Conservation (phyloP, 2,888 invertebrate species). For the Dermolepida albohirtum region DNA sequence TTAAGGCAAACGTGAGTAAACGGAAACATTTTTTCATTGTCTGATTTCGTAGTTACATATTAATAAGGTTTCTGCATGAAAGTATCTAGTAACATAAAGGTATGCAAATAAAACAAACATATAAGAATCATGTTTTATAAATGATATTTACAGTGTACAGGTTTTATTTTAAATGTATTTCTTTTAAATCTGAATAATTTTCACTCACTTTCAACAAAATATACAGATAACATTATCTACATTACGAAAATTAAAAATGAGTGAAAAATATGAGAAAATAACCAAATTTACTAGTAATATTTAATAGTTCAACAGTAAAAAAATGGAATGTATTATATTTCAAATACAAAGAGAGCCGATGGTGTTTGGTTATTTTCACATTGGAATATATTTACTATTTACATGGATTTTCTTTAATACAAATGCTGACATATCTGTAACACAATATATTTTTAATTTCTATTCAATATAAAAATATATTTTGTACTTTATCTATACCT, state of each 20-base stretch:
- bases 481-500: slow-evolving; percentile 50
- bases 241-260: slow-evolving; percentile 48
- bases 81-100: no score
- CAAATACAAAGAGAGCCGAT: slow-evolving; percentile 47
- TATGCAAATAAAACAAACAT: slow-evolving; percentile 41
- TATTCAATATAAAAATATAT: slow-evolving; percentile 55
- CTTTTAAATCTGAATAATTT: slow-evolving; percentile 48
- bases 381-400: slow-evolving; percentile 53
- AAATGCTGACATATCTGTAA: slow-evolving; percentile 62
- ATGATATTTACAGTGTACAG: slow-evolving; percentile 52
- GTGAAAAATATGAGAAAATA: slow-evolving; percentile 58
- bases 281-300: slow-evolving; percentile 54
- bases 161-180: slow-evolving; percentile 45
- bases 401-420: slow-evolving; percentile 55
- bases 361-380: slow-evolving; percentile 60
- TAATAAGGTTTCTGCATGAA: no score
- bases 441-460: slow-evolving; percentile 54
- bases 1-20: no score
- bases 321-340: slow-evolving; percentile 63
- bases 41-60: no score
- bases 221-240: slow-evolving; percentile 42
- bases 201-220: slow-evolving; percentile 48
- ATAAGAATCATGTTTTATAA: slow-evolving; percentile 50
- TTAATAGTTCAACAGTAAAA: slow-evolving; percentile 52
- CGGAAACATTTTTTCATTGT: no score